Evolutionary conservation across 2,797 vertebrate genomes (phyloP).

Genomic region (Pterois miles): DNA sequence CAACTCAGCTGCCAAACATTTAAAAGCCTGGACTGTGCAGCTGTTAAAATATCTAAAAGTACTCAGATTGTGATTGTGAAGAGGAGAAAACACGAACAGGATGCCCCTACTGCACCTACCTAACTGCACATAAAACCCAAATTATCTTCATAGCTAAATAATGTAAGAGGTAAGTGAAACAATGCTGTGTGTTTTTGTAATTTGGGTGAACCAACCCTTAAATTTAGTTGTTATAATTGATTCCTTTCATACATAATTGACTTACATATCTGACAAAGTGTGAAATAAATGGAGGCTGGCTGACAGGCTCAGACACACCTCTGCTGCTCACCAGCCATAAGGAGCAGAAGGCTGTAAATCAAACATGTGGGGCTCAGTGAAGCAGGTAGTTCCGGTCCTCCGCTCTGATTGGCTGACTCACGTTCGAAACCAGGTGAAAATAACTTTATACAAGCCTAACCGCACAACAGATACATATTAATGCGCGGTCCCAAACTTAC

Average conservation of each 20-base stretch:
- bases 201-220: neutral
- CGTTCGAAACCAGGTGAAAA: neutral
- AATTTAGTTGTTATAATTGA: neutral
- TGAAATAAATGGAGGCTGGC: neutral
- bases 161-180: neutral
- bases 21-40: neutral
- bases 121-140: neutral
- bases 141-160: neutral
- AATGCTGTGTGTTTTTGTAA: neutral
- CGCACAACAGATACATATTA: neutral
- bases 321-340: neutral
- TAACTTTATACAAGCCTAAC: neutral
- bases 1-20: neutral
- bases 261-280: neutral
- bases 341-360: neutral
- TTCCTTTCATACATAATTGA: neutral
- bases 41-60: neutral
- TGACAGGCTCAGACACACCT: slow-evolving; percentile 50
- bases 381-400: neutral
- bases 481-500: neutral
- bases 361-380: neutral
- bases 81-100: neutral
- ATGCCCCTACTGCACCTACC: no score
- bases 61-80: neutral
- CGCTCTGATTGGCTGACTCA: slow-evolving; percentile 13